phyloP scores from a whole-genome alignment of 2,113 vertebrate species.

The Paradisaea rubra region DNA sequence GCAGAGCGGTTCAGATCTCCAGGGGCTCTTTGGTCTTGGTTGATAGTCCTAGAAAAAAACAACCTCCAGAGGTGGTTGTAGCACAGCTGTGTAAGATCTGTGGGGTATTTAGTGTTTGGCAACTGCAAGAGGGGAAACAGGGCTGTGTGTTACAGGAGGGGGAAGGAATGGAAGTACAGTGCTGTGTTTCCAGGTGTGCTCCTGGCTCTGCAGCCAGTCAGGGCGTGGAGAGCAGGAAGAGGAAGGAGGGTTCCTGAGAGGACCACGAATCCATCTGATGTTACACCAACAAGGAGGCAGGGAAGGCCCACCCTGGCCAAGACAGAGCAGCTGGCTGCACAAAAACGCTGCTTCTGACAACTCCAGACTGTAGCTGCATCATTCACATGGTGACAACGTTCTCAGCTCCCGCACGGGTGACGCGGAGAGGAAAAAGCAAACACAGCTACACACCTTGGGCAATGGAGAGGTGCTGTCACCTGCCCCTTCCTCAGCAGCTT shows the following conservation, averaged over 20 bases:
- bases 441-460: not conserved
- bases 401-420: not conserved
- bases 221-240: not conserved
- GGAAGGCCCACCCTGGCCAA: not conserved
- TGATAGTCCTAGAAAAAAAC: conserved; percentile 44
- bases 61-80: conserved; percentile 17
- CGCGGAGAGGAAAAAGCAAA: not conserved
- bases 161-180: not conserved
- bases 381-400: rapidly evolving
- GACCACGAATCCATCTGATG: not conserved
- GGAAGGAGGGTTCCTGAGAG: conserved; percentile 40
- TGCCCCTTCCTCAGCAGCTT: conserved; percentile 5
- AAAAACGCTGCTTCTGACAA: not conserved
- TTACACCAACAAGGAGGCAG: not conserved
- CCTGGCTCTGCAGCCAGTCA: not conserved
- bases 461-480: not conserved
- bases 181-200: not conserved
- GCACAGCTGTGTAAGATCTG: conserved; percentile 29
- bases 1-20: conserved; percentile 35
- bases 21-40: conserved; percentile 65
- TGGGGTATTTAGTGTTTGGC: conserved; percentile 25
- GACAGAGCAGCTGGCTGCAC: not conserved
- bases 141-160: not conserved
- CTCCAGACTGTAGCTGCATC: not conserved
- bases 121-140: not conserved